phyloP scores from a whole-genome alignment of 2,888 invertebrate species.

The Anarsia innoxiella region DNA sequence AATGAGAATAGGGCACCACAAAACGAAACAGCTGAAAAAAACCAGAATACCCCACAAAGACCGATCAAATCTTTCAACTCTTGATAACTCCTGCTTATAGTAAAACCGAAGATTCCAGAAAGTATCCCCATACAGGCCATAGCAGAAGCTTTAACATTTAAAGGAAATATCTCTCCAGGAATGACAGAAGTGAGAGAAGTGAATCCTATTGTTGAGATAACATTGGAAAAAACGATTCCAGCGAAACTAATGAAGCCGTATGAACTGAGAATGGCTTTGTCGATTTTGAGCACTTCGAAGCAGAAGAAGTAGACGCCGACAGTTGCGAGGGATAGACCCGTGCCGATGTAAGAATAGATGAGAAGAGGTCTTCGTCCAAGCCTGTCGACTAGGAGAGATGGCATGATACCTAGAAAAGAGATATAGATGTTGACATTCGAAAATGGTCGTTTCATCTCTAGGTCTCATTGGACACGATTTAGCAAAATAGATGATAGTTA shows the following conservation, averaged over 20 bases:
- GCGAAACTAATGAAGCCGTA: slow-evolving; percentile 50
- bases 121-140: slow-evolving; percentile 61
- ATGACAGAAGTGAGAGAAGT: slow-evolving; percentile 64
- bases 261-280: slow-evolving; percentile 27
- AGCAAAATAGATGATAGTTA: no score
- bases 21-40: slow-evolving; percentile 58
- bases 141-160: slow-evolving; percentile 72
- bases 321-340: slow-evolving; percentile 27
- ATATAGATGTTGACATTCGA: neutral
- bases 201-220: slow-evolving; percentile 52
- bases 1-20: slow-evolving; percentile 61
- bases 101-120: slow-evolving; percentile 60
- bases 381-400: slow-evolving; percentile 44
- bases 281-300: slow-evolving; percentile 34
- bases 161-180: slow-evolving; percentile 72
- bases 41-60: slow-evolving; percentile 60
- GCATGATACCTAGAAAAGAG: slow-evolving; percentile 43
- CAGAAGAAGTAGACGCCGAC: slow-evolving; percentile 52
- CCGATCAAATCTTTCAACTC: slow-evolving; percentile 58
- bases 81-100: slow-evolving; percentile 67
- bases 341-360: slow-evolving; percentile 48
- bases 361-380: slow-evolving; percentile 65
- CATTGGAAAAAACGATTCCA: slow-evolving; percentile 44
- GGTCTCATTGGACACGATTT: no score
- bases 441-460: no score